Base-by-base conservation (phyloP, 2,888 invertebrate species). In the Pseudococcus viburni region DNA sequence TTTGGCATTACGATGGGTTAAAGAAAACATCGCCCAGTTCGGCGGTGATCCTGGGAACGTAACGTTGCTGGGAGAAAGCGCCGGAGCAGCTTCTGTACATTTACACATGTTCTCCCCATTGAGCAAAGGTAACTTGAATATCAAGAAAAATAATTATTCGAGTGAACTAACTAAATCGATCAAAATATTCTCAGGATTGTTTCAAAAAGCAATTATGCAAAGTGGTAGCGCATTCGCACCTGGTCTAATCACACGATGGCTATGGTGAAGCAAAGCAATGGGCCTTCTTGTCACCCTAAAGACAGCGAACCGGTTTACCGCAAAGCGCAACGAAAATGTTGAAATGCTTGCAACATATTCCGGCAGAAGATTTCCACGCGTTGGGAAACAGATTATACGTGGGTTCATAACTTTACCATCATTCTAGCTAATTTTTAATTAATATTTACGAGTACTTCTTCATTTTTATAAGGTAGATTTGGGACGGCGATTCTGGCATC, bases 221-320 rank as follows among this genome's bases (percentile, higher is more conserved):
- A 96, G 96, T 90, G 96, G 96, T 0, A 93, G 94, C 0, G 94
- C 95, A 0, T 51, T 68, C 48, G 2, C 64, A 0, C 0, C 33
- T 0, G 94, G 94, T 89, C 90, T 19, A 0, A 3, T 33, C 5
- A 33, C 5, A 1, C 11, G 7, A 3, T 15, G 33, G 15, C 17
- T 26, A 6, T 17, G 73, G 33, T 7, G 73, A 73, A 73, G 73
- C 73, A 90, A 94, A 89, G 93, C 95, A 0, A 92, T 92, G 89
- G 92, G 93, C 87, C 90, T 96, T 59, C 94, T 94, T 0, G 91
- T 92, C 17, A 91, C 93, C n/a, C n/a, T n/a, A n/a, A n/a, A n/a
- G n/a, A n/a, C n/a, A n/a, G n/a, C n/a, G n/a, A 11, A 92, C 95
- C 11, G 94, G 95, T 96, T 90, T 93, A 94, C 5, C 92, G 92